Evolutionary conservation across 2,113 vertebrate genomes (phyloP), one percentile per base, ranked within the genome.

Genomic region (Suricata suricatta): DNA sequence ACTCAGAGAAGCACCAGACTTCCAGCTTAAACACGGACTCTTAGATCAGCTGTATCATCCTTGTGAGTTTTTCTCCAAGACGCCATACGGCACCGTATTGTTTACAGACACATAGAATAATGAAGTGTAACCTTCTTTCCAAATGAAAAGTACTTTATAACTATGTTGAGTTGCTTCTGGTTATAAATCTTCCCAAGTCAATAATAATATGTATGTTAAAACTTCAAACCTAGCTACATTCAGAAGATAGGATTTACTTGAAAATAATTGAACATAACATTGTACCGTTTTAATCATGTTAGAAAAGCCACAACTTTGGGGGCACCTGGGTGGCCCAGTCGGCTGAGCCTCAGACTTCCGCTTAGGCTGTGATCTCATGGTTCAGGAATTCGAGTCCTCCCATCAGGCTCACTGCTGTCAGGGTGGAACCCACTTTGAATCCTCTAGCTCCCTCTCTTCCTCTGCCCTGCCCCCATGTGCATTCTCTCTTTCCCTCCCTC

Each of bases 11-110:
- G 33, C 11, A 19, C 13, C 31, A 41, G 25, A 38, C 11, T 47
- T 21, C 19, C 1, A 21, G 38, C 14, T 71, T 74, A 74, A 64
- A 63, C 95, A 57, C 1, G 3, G 11, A 9, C 27, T 50, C 38
- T 19, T 3, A 9, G 16, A 23, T 4, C 17, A 0, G 47, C 60
- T 10, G 2, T 25, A 3, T 15, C 11, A 4, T 21, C 35, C 41
- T 66, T 16, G 21, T 1, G 12, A 4, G 38, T 29, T 31, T n/a
- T 15, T 27, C 11, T 44, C 64, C 52, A 68, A 14, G 57, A 2
- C n/a, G 63, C 1, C n/a, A 1, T 9, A 16, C 4, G 2, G 23
- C 9, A 0, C 0, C 19, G 27, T 27, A 5, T 14, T 38, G 47
- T 77, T 74, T 27, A 35, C 35, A 63, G 50, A 69, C 29, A 23